phyloP scores from a whole-genome alignment of 2,888 invertebrate species.

The Cryptosula pallasiana region DNA sequence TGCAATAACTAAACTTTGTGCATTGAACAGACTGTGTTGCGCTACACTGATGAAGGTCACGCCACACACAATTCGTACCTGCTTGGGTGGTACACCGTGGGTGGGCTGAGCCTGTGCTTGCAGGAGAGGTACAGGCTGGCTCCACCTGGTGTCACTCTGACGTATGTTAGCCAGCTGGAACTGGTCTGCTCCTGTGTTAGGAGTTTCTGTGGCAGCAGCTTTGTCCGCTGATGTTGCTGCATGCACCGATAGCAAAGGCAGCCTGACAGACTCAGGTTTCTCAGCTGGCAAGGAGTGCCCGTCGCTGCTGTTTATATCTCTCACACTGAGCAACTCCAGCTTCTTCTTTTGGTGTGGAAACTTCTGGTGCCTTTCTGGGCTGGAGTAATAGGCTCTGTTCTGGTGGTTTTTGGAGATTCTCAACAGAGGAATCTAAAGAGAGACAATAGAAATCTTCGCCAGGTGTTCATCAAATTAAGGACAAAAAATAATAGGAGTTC shows the following conservation, averaged over 20 bases:
- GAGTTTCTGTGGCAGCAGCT: neutral
- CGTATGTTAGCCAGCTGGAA: conserved; percentile 1
- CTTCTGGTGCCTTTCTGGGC: neutral
- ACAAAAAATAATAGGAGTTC: too few species aligned
- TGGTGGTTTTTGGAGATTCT: neutral
- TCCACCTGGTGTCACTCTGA: conserved; percentile 11
- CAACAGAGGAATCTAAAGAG: conserved; percentile 1
- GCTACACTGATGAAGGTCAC: too few species aligned
- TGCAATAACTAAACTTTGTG: too few species aligned
- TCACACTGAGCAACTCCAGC: neutral
- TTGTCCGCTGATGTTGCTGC: neutral
- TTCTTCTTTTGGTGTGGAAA: neutral
- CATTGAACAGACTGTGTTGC: too few species aligned
- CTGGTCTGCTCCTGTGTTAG: neutral
- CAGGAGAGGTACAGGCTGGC: neutral
- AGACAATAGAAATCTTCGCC: neutral
- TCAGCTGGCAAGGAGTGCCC: neutral
- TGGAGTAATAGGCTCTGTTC: neutral
- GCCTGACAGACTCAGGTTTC: conserved; percentile 7
- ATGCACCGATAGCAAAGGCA: conserved; percentile 6
- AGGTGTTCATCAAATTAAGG: too few species aligned
- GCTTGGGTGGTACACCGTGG: too few species aligned
- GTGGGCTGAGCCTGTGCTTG: too few species aligned
- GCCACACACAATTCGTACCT: too few species aligned
- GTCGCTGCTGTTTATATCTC: neutral